Conservation (phyloP, 2,113 vertebrate species). For the Artemisiospiza belli region DNA sequence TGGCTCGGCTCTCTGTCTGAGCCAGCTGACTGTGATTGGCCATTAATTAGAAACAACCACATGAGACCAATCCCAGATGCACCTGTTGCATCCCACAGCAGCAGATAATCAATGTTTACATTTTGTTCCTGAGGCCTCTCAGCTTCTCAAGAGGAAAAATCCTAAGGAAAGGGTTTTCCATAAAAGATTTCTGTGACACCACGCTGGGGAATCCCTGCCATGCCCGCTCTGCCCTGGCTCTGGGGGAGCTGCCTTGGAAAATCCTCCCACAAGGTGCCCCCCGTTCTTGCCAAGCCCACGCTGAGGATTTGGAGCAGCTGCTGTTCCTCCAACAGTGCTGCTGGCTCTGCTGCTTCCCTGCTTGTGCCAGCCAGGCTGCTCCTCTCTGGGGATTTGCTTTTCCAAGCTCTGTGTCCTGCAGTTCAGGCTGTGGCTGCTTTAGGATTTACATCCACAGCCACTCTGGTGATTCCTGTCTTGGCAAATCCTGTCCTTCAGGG, state of each 20-base stretch:
- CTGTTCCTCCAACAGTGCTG: not conserved
- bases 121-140: too few species aligned
- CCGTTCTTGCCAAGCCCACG: not conserved
- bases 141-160: too few species aligned
- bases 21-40: too few species aligned
- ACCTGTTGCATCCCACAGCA: too few species aligned
- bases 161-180: too few species aligned
- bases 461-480: not conserved
- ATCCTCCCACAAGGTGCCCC: not conserved
- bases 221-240: not conserved
- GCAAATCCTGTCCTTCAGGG: not conserved
- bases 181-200: too few species aligned
- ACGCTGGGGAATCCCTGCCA: not conserved
- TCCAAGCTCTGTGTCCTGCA: not conserved
- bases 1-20: too few species aligned
- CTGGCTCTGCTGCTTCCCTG: not conserved
- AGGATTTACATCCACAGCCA: not conserved
- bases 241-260: not conserved
- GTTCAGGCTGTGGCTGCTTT: not conserved
- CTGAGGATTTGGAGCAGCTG: slow-evolving; percentile 5
- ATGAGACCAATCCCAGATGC: too few species aligned
- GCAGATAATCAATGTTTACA: too few species aligned
- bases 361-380: slow-evolving; percentile 37
- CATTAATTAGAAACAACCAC: too few species aligned
- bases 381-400: not conserved